Percentiles rank a stretch among this genome's conserved stretches.
These are phyloP conservation scores for Octopus bimaculoides DNA, from an alignment of 1,140 invertebrate species.

Conservation along the genomic window DNA sequence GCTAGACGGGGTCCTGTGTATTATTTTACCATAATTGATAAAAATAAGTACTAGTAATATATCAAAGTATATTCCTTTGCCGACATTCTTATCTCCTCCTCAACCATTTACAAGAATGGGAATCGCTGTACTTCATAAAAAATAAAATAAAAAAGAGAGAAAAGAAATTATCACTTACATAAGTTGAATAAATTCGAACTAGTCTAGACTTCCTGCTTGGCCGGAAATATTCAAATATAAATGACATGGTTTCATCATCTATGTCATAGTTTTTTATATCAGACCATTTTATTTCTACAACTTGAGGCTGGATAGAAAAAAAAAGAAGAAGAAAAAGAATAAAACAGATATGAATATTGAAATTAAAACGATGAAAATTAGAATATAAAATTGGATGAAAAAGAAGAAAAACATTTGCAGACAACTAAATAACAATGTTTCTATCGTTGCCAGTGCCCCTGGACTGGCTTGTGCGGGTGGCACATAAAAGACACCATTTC, in stretches of 20 bases:
- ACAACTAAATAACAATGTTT: neutral
- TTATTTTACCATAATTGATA: too few relatives aligned
- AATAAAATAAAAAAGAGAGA: constrained; percentile 16
- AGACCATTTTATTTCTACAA: constrained; percentile 82
- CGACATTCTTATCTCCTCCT: too few relatives aligned
- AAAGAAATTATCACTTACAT: constrained; percentile 70
- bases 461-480: neutral
- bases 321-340: constrained; percentile 13
- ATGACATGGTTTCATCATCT: constrained; percentile 87
- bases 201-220: constrained; percentile 78
- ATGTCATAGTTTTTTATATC: constrained; percentile 79
- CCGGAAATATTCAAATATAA: constrained; percentile 82
- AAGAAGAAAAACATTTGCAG: neutral
- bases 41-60: too few relatives aligned
- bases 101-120: neutral
- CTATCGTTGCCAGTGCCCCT: neutral
- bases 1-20: too few relatives aligned
- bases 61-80: too few relatives aligned
- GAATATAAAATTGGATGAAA: neutral
- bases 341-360: neutral
- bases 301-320: constrained; percentile 64
- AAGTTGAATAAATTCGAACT: constrained; percentile 87
- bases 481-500: too few relatives aligned
- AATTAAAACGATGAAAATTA: neutral
- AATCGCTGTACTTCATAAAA: constrained; percentile 6